phyloP scores from a whole-genome alignment of 2,113 vertebrate species.

The Porphyrio hochstetteri region DNA sequence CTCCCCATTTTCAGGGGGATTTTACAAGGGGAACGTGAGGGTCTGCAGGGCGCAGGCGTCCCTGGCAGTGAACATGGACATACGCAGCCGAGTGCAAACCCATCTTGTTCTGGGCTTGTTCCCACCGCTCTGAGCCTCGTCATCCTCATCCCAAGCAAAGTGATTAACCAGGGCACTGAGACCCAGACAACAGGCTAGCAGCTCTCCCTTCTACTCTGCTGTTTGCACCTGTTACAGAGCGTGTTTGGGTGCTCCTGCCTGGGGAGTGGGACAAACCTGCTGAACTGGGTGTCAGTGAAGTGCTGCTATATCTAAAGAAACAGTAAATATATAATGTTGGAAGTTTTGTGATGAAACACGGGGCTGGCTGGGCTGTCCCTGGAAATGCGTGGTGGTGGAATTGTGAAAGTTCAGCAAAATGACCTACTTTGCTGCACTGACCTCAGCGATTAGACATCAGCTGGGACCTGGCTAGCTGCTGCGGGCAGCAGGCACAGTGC shows the following conservation, averaged over 20 bases:
- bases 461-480: background rate
- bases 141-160: background rate
- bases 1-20: background rate
- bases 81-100: background rate
- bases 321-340: background rate
- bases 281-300: background rate
- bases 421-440: background rate
- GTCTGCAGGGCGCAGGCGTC: background rate
- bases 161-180: background rate
- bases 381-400: rapidly evolving
- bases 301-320: background rate
- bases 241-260: background rate
- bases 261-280: background rate
- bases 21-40: background rate
- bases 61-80: background rate
- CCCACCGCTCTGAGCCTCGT: background rate
- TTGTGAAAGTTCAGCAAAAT: background rate
- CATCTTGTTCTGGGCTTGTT: background rate
- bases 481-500: background rate
- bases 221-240: rapidly evolving
- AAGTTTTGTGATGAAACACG: background rate
- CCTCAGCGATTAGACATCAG: background rate
- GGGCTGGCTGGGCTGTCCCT: rapidly evolving
- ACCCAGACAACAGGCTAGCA: rapidly evolving
- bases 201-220: rapidly evolving